phyloP scores from a whole-genome alignment of 2,888 invertebrate genomes.

The Tridacna crocea region DNA sequence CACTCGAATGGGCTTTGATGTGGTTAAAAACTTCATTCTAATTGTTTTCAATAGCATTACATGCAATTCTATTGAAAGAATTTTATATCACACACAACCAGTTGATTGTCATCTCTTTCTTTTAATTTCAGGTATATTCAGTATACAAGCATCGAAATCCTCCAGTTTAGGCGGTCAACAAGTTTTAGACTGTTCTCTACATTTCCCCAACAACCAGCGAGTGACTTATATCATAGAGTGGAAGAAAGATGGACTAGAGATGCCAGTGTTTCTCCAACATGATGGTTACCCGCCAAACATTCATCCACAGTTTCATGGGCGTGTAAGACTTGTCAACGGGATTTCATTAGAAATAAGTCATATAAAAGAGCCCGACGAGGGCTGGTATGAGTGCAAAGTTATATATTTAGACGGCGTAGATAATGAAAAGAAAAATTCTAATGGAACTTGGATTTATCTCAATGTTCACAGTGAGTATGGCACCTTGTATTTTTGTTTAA shows the following conservation, averaged over 20 bases:
- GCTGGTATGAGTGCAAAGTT: constrained; percentile 98
- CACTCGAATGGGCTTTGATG: no score
- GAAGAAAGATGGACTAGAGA: constrained; percentile 99
- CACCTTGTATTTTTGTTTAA: no score
- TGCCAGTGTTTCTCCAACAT: constrained; percentile 99
- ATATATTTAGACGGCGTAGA: constrained; percentile 97
- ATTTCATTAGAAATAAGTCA: constrained; percentile 94
- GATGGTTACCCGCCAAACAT: constrained; percentile 98
- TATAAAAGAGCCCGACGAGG: constrained; percentile 96
- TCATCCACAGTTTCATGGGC: constrained; percentile 87
- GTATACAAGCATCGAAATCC: constrained; percentile 88
- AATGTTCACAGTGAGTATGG: constrained; percentile 93
- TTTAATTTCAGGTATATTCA: constrained; percentile 56
- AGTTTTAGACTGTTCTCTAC: constrained; percentile 98
- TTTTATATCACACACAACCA: no score
- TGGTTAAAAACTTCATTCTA: no score
- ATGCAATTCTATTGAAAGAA: no score
- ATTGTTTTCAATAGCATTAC: no score
- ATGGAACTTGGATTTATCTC: constrained; percentile 99
- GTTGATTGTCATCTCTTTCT: no score
- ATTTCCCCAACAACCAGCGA: constrained; percentile 95
- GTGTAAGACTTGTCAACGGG: constrained; percentile 84
- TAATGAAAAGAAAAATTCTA: constrained; percentile 87
- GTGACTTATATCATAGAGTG: constrained; percentile 99
- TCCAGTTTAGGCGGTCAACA: constrained; percentile 98